A percentile compares a stretch with the other conserved stretches of the same genome.
phyloP scores from a whole-genome alignment of 2,888 invertebrate species.

The Automeris io region DNA sequence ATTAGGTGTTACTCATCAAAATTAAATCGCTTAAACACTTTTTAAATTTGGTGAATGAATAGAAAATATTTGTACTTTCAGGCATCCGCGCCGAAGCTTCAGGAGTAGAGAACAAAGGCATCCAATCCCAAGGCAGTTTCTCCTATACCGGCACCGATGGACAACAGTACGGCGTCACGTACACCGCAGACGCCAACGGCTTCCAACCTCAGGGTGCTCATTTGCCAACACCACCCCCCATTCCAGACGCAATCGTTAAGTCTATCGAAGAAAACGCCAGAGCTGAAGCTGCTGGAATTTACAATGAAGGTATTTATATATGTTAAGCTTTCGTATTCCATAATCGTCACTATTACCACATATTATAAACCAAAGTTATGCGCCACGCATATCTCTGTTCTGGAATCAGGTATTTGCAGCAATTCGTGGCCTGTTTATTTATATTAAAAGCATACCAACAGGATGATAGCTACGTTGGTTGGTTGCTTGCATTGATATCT shows the following conservation, averaged over 20 bases:
- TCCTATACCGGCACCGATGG: slow-evolving; percentile 79
- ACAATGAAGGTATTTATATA: slow-evolving; percentile 67
- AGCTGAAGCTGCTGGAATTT: slow-evolving; percentile 73
- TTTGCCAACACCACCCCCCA: slow-evolving; percentile 76
- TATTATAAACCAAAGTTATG: too few species aligned
- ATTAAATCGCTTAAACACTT: too few species aligned
- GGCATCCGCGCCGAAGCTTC: slow-evolving; percentile 63
- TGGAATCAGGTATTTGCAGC: too few species aligned
- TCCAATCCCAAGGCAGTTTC: slow-evolving; percentile 75
- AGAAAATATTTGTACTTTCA: slow-evolving; percentile 23
- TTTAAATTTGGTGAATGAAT: too few species aligned
- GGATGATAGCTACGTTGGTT: too few species aligned
- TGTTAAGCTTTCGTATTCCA: too few species aligned
- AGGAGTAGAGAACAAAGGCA: slow-evolving; percentile 59
- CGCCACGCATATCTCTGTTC: too few species aligned
- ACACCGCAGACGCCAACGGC: slow-evolving; percentile 61
- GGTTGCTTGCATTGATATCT: too few species aligned
- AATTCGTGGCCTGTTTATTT: too few species aligned
- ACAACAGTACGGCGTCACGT: slow-evolving; percentile 69
- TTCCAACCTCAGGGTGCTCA: slow-evolving; percentile 76
- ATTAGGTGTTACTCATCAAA: too few species aligned
- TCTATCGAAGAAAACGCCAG: slow-evolving; percentile 68
- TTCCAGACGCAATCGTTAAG: slow-evolving; percentile 75
- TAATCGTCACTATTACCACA: too few species aligned
- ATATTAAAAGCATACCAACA: too few species aligned